phyloP scores from a whole-genome alignment of 2,113 vertebrate genomes.

The Podiceps cristatus region DNA sequence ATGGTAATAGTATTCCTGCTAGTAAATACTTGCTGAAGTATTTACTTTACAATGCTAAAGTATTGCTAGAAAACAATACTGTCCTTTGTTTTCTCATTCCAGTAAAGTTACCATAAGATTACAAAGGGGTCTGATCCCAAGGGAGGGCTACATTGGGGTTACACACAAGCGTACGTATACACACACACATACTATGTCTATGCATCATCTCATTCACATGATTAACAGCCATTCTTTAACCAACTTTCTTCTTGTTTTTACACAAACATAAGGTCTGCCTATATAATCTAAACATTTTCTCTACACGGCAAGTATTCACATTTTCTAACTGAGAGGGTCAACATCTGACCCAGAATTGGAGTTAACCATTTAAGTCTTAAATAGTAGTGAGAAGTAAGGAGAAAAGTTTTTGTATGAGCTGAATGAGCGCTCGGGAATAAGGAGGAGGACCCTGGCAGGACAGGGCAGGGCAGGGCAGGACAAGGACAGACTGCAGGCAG shows the following conservation, averaged over 20 bases:
- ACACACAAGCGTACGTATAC: neutral
- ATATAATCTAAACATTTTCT: neutral
- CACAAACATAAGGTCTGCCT: neutral
- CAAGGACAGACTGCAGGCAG: neutral
- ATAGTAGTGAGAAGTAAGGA: neutral
- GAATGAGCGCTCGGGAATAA: neutral
- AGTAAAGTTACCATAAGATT: neutral
- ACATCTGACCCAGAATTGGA: neutral
- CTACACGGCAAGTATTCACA: neutral
- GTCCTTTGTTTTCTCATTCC: constrained; percentile 37
- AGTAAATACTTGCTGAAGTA: constrained; percentile 59
- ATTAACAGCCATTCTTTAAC: constrained; percentile 2
- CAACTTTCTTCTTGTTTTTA: constrained; percentile 7
- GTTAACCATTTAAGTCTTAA: neutral
- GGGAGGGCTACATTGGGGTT: neutral
- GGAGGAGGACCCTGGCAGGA: neutral
- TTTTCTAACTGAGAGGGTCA: neutral
- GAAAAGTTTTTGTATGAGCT: neutral
- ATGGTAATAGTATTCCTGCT: constrained; percentile 43
- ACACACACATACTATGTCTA: neutral
- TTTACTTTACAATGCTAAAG: constrained; percentile 39
- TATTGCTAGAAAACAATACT: constrained; percentile 46
- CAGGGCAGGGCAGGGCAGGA: neutral
- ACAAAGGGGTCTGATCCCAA: neutral
- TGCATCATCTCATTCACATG: neutral